These are phyloP conservation scores for Stenoptilia bipunctidactyla DNA, from an alignment of 2,888 invertebrate genomes.

Conservation along the genomic window DNA sequence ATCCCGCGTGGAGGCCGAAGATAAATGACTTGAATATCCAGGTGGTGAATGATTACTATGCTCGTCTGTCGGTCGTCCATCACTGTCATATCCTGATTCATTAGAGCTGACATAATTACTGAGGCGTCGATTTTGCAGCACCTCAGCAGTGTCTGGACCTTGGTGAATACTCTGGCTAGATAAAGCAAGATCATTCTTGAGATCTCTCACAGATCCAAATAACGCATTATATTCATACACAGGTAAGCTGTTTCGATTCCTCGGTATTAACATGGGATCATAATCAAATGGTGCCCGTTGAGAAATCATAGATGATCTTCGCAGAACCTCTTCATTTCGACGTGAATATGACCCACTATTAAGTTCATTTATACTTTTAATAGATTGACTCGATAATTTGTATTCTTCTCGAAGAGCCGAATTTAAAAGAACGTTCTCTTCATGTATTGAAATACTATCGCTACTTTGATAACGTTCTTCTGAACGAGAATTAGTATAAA, in stretches of 20 bases:
- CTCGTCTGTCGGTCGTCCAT: slow-evolving; percentile 74
- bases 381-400: slow-evolving; percentile 49
- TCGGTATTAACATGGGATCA: slow-evolving; percentile 60
- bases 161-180: slow-evolving; percentile 69
- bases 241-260: slow-evolving; percentile 63
- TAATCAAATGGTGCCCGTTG: slow-evolving; percentile 53
- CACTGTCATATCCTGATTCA: slow-evolving; percentile 87
- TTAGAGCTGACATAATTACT: slow-evolving; percentile 85
- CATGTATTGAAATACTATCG: slow-evolving; percentile 61
- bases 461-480: slow-evolving; percentile 73
- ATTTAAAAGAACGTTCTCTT: slow-evolving; percentile 54
- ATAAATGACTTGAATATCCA: slow-evolving; percentile 57
- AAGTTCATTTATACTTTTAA: slow-evolving; percentile 54
- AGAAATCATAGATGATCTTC: slow-evolving; percentile 61
- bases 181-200: slow-evolving; percentile 50
- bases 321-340: slow-evolving; percentile 39
- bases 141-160: slow-evolving; percentile 64
- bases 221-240: slow-evolving; percentile 56
- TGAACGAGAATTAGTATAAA: slow-evolving; percentile 65
- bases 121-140: slow-evolving; percentile 73
- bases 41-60: slow-evolving; percentile 68
- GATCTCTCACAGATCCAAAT: slow-evolving; percentile 48
- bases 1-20: slow-evolving; percentile 33
- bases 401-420: slow-evolving; percentile 41
- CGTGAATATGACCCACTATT: slow-evolving; percentile 39